Evolutionary conservation across 2,113 vertebrate species (phyloP), one percentile per base, ranked within the genome.

Genomic region (Irena cyanogastra): DNA sequence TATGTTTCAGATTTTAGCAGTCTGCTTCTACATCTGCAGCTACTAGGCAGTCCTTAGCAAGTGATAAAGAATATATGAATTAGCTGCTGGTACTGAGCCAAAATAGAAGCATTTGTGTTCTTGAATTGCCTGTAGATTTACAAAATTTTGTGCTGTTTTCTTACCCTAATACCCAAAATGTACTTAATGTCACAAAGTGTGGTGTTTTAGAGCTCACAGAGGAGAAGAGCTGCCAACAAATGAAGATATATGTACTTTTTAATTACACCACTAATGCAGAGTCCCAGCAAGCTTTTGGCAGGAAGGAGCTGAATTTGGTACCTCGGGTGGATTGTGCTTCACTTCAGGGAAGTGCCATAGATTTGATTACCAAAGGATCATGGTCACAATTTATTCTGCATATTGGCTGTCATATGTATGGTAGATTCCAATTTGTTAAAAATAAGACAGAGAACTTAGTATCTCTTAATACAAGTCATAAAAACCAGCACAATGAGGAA

Each of bases 1-100:
- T 64, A 11, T 88, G 33, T 90, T 90, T 69, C 54, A 60, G 54
- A 19, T 69, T 95, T 86, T 71, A 85, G 70, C 63, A 86, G 59
- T 72, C 83, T 83, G 45, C 68, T 90, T 85, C 66, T 50, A 56
- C 64, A 86, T 92, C 69, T 15, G 1, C 35, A 66, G 71, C 89
- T 90, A 78, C 83, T 87, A 83, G 49, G 52, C 42, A 77, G 80
- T 83, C 59, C 77, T 94, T 94, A 93, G 91, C 60, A 92, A 87
- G 52, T 86, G 86, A 90, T 93, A 77, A 70, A 92, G 79, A 83
- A 86, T 54, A 78, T 56, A 75, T 1, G 0, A 87, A 92, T 93
- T 89, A 78, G 60, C 68, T 89, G 64, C 44, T 94, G 93, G 27
- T 80, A 31, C 27, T 75, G 49, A 94, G 69, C 89, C 88, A 89